Conservation (phyloP, 2,113 vertebrate genomes). For the Chrysochloris asiatica region DNA sequence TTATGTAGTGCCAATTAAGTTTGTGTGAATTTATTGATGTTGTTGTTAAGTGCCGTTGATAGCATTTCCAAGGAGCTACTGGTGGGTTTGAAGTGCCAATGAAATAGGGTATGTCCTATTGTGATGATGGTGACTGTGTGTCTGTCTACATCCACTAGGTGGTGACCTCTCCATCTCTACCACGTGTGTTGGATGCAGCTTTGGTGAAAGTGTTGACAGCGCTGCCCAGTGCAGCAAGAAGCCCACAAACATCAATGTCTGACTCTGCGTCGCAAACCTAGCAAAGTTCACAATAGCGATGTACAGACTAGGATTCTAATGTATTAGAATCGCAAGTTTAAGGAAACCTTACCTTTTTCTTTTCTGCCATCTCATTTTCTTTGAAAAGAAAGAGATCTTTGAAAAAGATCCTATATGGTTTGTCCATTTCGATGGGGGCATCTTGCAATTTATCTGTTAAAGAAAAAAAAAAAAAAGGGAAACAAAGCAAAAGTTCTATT, state of each 20-base stretch:
- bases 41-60: too few relatives aligned
- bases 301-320: not conserved
- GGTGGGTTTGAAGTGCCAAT: too few relatives aligned
- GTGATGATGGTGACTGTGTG: too few relatives aligned
- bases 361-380: conserved; percentile 66
- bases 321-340: not conserved
- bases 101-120: too few relatives aligned
- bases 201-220: accelerated
- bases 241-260: not conserved
- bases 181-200: not conserved
- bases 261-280: not conserved
- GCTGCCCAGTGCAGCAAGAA: not conserved
- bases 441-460: not conserved
- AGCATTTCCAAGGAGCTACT: too few relatives aligned
- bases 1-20: too few relatives aligned
- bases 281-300: not conserved
- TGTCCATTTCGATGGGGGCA: not conserved
- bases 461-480: not conserved
- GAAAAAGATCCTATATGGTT: conserved; percentile 72
- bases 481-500: not conserved
- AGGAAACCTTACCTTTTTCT: conserved; percentile 56
- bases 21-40: too few relatives aligned
- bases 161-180: not conserved
- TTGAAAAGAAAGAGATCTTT: conserved; percentile 77
- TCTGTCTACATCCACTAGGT: not conserved